Evolutionary conservation across 2,888 invertebrate species (phyloP).

Genomic region (Archaeoteleia sp.): DNA sequence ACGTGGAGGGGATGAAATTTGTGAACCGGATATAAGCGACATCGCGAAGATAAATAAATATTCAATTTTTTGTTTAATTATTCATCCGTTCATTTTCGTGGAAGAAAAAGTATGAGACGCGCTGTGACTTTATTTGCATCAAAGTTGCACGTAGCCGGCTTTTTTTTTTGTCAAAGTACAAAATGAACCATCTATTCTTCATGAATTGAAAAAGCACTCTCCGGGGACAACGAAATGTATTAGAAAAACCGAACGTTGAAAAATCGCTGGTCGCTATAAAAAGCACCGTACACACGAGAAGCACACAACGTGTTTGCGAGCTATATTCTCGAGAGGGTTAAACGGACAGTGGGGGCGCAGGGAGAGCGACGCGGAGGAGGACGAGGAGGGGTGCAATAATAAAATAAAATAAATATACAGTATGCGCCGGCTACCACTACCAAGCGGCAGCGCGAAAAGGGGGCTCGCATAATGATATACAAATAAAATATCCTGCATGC

Average conservation of each 20-base stretch:
- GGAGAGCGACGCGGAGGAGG: not conserved
- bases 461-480: conserved; percentile 69
- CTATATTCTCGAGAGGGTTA: conserved; percentile 47
- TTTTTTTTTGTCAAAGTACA: conserved; percentile 47
- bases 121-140: conserved; percentile 42
- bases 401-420: conserved; percentile 55
- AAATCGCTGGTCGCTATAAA: conserved; percentile 51
- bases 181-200: conserved; percentile 51
- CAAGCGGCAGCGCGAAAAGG: conserved; percentile 51
- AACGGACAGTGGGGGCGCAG: conserved; percentile 29
- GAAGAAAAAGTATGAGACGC: conserved; percentile 32
- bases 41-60: conserved; percentile 28
- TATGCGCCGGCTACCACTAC: no score
- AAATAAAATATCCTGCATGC: conserved; percentile 68
- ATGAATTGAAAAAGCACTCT: conserved; percentile 51
- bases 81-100: conserved; percentile 38
- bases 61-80: conserved; percentile 39
- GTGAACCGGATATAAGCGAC: no score
- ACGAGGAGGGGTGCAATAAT: conserved; percentile 50
- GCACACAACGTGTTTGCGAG: conserved; percentile 34
- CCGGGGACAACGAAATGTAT: conserved; percentile 49
- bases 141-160: conserved; percentile 40
- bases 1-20: conserved; percentile 13
- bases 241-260: conserved; percentile 53
- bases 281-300: conserved; percentile 31